These are phyloP conservation scores for Campaea margaritaria DNA, from an alignment of 2,888 invertebrate species.

Conservation along the genomic window DNA sequence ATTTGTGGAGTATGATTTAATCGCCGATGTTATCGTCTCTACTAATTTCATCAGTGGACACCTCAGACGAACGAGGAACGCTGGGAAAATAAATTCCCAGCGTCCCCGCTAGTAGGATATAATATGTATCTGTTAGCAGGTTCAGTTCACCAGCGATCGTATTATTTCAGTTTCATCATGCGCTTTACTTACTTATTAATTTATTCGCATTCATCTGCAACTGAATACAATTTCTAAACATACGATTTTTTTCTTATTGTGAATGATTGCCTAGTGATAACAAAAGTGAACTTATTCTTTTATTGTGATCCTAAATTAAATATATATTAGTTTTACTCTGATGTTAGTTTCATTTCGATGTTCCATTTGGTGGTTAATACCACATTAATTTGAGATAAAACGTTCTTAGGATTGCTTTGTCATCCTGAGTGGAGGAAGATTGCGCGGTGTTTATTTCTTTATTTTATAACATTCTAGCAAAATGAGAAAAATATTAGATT, in stretches of 20 bases:
- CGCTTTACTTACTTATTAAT: slow-evolving; percentile 34
- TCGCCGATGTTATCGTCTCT: slow-evolving; percentile 35
- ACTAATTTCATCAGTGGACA: no score
- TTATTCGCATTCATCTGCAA: slow-evolving; percentile 41
- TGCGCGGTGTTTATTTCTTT: slow-evolving; percentile 19
- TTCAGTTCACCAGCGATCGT: neutral
- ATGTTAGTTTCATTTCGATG: slow-evolving; percentile 58
- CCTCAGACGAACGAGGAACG: no score
- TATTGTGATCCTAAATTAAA: slow-evolving; percentile 83
- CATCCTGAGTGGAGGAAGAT: slow-evolving; percentile 19
- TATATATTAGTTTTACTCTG: slow-evolving; percentile 68
- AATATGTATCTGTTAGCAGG: slow-evolving; percentile 26
- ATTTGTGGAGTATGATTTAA: slow-evolving; percentile 38
- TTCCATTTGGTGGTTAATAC: slow-evolving; percentile 22
- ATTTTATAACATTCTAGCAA: slow-evolving; percentile 15
- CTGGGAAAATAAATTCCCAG: no score
- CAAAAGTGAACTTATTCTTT: slow-evolving; percentile 56
- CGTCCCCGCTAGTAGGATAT: no score
- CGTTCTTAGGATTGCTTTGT: slow-evolving; percentile 20
- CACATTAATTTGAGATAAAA: slow-evolving; percentile 23
- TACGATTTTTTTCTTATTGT: slow-evolving; percentile 8
- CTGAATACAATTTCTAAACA: slow-evolving; percentile 17
- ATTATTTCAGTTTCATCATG: slow-evolving; percentile 29
- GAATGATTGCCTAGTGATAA: slow-evolving; percentile 46
- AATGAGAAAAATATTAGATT: slow-evolving; percentile 17